A percentile compares a stretch with the other conserved stretches of the same genome.
Conservation (phyloP, 2,888 invertebrate species). For the Drosophila ustulata region DNA sequence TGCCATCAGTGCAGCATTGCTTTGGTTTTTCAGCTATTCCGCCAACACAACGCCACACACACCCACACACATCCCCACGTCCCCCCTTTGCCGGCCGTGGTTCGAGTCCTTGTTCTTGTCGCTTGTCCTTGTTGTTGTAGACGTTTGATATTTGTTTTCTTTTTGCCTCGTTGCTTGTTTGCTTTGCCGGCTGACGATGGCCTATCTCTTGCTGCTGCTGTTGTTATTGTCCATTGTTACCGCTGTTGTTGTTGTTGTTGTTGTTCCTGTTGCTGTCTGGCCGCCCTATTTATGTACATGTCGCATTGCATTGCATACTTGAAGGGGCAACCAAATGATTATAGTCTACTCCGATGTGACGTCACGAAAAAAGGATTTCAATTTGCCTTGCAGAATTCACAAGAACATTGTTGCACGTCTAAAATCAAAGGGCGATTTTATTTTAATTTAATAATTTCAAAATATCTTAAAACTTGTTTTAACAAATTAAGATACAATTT, state of each 20-base stretch:
- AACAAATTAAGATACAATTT: no score
- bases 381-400: neutral
- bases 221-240: conserved; percentile 16
- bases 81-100: neutral
- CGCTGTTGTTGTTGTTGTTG: conserved; percentile 14
- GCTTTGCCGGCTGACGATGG: conserved; percentile 44
- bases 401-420: conserved; percentile 23
- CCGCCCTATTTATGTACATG: conserved; percentile 63
- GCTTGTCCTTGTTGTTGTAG: conserved; percentile 18
- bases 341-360: conserved; percentile 35
- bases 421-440: no score
- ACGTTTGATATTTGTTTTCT: conserved; percentile 49
- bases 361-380: conserved; percentile 22
- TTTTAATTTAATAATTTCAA: no score
- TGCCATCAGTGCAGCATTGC: conserved; percentile 30
- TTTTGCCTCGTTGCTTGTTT: conserved; percentile 49
- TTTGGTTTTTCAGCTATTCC: conserved; percentile 17
- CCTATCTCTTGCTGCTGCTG: conserved; percentile 23
- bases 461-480: no score
- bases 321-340: conserved; percentile 59
- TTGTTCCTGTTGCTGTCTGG: conserved; percentile 30
- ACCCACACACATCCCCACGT: neutral
- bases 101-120: conserved; percentile 23
- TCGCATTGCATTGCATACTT: conserved; percentile 65
- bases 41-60: neutral